Base-by-base conservation (phyloP, 2,888 invertebrate genomes). In the Drosophila prolongata region DNA sequence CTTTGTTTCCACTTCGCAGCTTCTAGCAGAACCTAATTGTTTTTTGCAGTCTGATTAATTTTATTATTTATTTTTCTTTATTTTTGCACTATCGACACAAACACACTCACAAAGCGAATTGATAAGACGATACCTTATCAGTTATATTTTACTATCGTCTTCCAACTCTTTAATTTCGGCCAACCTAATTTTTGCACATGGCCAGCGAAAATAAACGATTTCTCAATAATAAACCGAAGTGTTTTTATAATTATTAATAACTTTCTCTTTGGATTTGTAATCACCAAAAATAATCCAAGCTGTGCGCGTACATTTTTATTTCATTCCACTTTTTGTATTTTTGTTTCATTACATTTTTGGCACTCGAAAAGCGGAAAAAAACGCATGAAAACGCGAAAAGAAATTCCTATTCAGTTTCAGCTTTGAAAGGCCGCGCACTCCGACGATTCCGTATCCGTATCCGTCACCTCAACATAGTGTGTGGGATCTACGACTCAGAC, bases 381-480 rank as follows among this genome's bases (percentile, higher is more conserved):
- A 62, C 60, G 65, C 73, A 75, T 68, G 72, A 72, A 70, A 16
- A 67, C 54, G 47, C 27, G 13, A 44, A 67, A 47, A 43, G 24
- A 14, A 54, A 44, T 49, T 42, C 44, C 30, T 10, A 27, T 47
- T 74, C 35, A n/a, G 24, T 56, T 40, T 47, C 34, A 37, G 27
- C 44, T 24, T 54, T 53, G 34, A 56, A 68, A 68, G 30, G 59
- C 60, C 24, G 61, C 38, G 68, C 53, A 38, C 52, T 40, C 49
- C 62, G 62, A 62, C 46, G 30, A 35, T 62, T 40, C 64, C 80
- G 73, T 81, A 73, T 84, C 86, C 90, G 90, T 80, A 73, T 84
- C 86, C 90, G 90, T 80, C 78, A 88, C 77, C 77, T 53, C 62
- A 60, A 77, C 88, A 87, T 87, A 68, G 80, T 85, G 78, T 78